A percentile compares a stretch with the other conserved stretches of the same genome.
These are phyloP conservation scores for Euleptes europaea DNA, from an alignment of 2,113 vertebrate species.

Conservation along the genomic window DNA sequence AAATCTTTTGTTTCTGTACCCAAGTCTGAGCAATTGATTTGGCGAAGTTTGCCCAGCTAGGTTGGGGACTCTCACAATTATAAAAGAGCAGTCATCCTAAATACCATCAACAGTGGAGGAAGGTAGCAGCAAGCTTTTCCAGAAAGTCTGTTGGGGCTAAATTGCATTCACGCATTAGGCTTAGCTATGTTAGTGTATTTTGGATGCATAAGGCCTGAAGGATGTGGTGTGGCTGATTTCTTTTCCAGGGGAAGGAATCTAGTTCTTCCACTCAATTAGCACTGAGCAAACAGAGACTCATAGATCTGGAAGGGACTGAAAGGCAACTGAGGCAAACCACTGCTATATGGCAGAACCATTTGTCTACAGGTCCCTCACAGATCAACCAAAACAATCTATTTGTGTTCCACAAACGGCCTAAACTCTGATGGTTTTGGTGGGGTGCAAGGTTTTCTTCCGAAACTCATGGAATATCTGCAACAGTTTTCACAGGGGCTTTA, in stretches of 20 bases:
- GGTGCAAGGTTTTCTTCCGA: too few relatives aligned
- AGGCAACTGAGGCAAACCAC: neutral
- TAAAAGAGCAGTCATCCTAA: slow-evolving; percentile 50
- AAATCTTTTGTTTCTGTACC: too few relatives aligned
- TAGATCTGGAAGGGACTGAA: neutral
- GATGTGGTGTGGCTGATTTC: slow-evolving; percentile 32
- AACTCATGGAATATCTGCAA: neutral
- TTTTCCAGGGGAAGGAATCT: slow-evolving; percentile 37
- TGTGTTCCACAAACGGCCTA: neutral
- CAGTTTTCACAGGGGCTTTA: neutral
- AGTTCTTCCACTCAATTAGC: slow-evolving; percentile 52
- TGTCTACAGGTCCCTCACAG: neutral
- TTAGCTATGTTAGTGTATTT: slow-evolving; percentile 67
- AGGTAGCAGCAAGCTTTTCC: slow-evolving; percentile 44
- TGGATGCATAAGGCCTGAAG: slow-evolving; percentile 57
- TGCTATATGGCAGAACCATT: neutral
- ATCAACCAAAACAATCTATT: neutral
- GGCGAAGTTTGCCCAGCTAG: too few relatives aligned
- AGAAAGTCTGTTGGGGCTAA: slow-evolving; percentile 45
- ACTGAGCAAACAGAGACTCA: slow-evolving; percentile 41
- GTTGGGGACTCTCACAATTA: too few relatives aligned
- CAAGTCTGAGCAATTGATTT: too few relatives aligned
- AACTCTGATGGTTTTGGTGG: neutral
- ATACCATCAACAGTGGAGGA: slow-evolving; percentile 61
- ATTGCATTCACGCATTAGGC: slow-evolving; percentile 59